Base-by-base conservation (phyloP, 2,797 vertebrate genomes). In the Ctenopoma kingsleyae region DNA sequence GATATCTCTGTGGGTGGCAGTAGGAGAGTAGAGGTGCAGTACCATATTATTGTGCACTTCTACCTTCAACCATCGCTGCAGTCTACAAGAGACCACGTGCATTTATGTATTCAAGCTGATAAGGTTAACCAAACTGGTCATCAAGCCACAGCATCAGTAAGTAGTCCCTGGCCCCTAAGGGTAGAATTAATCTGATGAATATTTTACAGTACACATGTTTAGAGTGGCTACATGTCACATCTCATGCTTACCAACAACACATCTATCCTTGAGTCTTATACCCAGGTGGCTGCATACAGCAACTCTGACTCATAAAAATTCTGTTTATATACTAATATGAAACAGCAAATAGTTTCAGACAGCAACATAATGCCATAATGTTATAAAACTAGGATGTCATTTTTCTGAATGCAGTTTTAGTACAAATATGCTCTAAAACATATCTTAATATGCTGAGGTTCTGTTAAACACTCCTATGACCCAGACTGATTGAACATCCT, bases 111-210 rank as follows among this genome's bases (percentile, higher is more conserved):
- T 38, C 49, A 32, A 47, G 62, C 76, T 73, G 77, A 76, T 58
- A 27, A 52, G 68, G 57, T 74, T 67, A 3, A 43, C 1, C n/a
- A 74, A 83, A 53, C 51, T 54, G 83, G 75, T 84, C 75, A 59
- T 76, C 65, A 53, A 68, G 55, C 53, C 67, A 62, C 4, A 0
- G 51, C 41, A 64, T 69, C 44, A 27, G 36, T 27, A 17, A 78
- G 49, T 64, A 74, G 76, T 64, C 58, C 6, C 60, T 61, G 48
- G 67, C 57, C 62, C 61, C 27, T 66, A 48, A 52, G 56, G 61
- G 50, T 50, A 8, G 58, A 70, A 71, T 82, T 75, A 68, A 81
- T 74, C 12, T 76, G 59, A 81, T 62, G 70, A 79, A 76, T 77
- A 58, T 47, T 48, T 74, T 50, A 84, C 53, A 66, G 59, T 40